Conservation (phyloP, 2,888 invertebrate genomes). For the Strigamia transsilvanica region DNA sequence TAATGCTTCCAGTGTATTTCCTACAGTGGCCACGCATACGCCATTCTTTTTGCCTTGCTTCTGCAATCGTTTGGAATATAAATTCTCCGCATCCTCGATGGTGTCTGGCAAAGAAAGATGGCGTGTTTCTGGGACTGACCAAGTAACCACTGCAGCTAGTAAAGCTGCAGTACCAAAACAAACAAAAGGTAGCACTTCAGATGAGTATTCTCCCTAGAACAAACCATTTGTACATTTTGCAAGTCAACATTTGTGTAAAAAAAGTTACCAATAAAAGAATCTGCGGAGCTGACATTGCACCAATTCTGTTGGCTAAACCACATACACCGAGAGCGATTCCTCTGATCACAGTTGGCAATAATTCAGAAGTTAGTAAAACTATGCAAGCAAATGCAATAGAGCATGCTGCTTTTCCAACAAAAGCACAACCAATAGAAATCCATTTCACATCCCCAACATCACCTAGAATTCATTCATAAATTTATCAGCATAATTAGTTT, state of each 20-base stretch:
- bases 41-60: not conserved
- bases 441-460: conserved; percentile 8
- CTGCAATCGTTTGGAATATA: not conserved
- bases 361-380: conserved; percentile 44
- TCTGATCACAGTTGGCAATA: conserved; percentile 50
- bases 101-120: conserved; percentile 28
- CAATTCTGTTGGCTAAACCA: conserved; percentile 38
- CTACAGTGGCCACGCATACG: not conserved
- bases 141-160: not conserved
- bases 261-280: conserved; percentile 50
- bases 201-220: conserved; percentile 22
- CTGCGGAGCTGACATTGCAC: conserved; percentile 51
- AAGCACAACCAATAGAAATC: conserved; percentile 41
- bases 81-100: conserved; percentile 15
- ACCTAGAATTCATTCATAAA: not conserved
- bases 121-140: conserved; percentile 16
- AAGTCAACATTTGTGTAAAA: not conserved
- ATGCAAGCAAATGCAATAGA: conserved; percentile 48
- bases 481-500: not conserved
- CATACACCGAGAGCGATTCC: conserved; percentile 31
- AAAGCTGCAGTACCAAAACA: conserved; percentile 12
- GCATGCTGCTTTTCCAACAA: conserved; percentile 49
- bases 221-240: not conserved
- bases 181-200: conserved; percentile 20
- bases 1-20: not conserved